These are phyloP conservation scores for Propsilocerus akamusi DNA, from an alignment of 1,140 invertebrate species.

Conservation along the genomic window DNA sequence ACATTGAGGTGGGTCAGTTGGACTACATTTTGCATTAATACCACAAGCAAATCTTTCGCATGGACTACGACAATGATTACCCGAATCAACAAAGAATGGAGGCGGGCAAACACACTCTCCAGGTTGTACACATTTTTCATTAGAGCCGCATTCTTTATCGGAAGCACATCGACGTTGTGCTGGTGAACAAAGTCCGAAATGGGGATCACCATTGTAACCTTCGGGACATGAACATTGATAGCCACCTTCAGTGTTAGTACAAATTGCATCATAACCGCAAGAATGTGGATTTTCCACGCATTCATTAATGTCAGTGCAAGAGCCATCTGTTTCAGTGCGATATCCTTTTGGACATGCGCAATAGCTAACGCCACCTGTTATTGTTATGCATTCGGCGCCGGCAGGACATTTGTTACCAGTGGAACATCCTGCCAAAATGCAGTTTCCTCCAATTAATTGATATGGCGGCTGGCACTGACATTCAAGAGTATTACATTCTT, in stretches of 20 bases:
- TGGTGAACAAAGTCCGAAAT: slow-evolving; percentile 53
- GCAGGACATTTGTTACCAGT: slow-evolving; percentile 54
- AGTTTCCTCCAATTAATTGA: slow-evolving; percentile 59
- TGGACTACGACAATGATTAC: slow-evolving; percentile 73
- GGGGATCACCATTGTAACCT: slow-evolving; percentile 39
- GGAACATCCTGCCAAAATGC: slow-evolving; percentile 66
- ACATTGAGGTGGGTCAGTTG: slow-evolving; percentile 72
- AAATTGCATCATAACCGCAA: slow-evolving; percentile 72
- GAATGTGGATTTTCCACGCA: slow-evolving; percentile 53
- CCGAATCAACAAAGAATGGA: slow-evolving; percentile 66
- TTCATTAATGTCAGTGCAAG: slow-evolving; percentile 67
- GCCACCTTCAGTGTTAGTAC: slow-evolving; percentile 58
- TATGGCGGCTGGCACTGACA: slow-evolving; percentile 77
- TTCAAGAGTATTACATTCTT: slow-evolving; percentile 64
- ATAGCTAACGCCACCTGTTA: slow-evolving; percentile 76
- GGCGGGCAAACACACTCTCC: slow-evolving; percentile 77
- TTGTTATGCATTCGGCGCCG: slow-evolving; percentile 72
- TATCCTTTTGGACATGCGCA: slow-evolving; percentile 73
- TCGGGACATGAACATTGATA: slow-evolving; percentile 64
- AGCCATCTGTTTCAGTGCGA: slow-evolving; percentile 47
- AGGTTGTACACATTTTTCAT: slow-evolving; percentile 79
- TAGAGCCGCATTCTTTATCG: slow-evolving; percentile 63
- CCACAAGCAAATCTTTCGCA: slow-evolving; percentile 77
- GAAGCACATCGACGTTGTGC: slow-evolving; percentile 60
- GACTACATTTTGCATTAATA: slow-evolving; percentile 80